These are phyloP conservation scores for Campopleginae sp. DNA, from an alignment of 2,888 invertebrate genomes.

Conservation along the genomic window DNA sequence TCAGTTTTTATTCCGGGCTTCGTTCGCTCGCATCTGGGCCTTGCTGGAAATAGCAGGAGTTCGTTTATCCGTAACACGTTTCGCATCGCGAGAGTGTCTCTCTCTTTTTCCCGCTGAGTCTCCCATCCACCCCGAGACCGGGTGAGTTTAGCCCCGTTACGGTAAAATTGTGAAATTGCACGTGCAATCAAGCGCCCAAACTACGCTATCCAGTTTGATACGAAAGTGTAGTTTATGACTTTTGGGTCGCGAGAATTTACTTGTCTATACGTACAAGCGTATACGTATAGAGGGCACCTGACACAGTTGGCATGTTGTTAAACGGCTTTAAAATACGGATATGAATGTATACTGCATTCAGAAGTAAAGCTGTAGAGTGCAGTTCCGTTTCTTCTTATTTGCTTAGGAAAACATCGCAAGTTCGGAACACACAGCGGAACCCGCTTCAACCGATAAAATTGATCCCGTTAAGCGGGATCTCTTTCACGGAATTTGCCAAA, in stretches of 20 bases:
- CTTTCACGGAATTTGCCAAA: not conserved
- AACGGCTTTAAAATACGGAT: slow-evolving; percentile 11
- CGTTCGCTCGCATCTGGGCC: slow-evolving; percentile 42
- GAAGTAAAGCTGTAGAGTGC: not conserved
- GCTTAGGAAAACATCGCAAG: not conserved
- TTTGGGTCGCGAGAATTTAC: slow-evolving; percentile 57
- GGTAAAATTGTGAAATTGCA: slow-evolving; percentile 67
- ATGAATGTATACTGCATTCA: not conserved
- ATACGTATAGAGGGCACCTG: not conserved
- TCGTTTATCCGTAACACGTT: slow-evolving; percentile 68
- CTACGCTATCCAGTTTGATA: slow-evolving; percentile 66
- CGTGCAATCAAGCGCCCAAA: slow-evolving; percentile 68
- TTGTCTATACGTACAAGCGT: slow-evolving; percentile 7
- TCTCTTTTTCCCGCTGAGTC: slow-evolving; percentile 6
- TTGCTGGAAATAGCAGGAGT: slow-evolving; percentile 55
- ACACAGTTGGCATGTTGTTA: slow-evolving; percentile 9
- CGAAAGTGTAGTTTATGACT: slow-evolving; percentile 66
- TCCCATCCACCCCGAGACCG: slow-evolving; percentile 16
- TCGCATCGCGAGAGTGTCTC: slow-evolving; percentile 54
- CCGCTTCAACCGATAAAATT: slow-evolving; percentile 27
- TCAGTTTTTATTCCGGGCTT: slow-evolving; percentile 21
- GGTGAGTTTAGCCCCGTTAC: slow-evolving; percentile 44
- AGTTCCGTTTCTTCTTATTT: slow-evolving; percentile 23
- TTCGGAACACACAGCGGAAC: not conserved
- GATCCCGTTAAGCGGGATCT: slow-evolving; percentile 20